Conservation (phyloP, 2,888 invertebrate genomes). For the Dyspetes luteomarginatus region DNA sequence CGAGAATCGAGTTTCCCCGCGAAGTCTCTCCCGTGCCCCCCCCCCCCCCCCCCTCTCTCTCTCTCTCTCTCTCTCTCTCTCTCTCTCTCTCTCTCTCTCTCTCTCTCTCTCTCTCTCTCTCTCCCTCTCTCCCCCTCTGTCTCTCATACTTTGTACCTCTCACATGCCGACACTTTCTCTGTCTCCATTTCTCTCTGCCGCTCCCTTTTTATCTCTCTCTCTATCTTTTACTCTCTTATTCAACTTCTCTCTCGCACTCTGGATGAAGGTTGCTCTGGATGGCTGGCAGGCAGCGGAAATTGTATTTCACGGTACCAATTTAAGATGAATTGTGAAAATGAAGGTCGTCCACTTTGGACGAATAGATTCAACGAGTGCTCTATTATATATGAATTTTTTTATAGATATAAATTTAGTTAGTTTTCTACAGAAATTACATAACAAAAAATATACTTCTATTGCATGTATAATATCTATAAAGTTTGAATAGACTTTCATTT, state of each 20-base stretch:
- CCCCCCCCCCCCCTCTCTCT: conserved; percentile 45
- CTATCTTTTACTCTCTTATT: conserved; percentile 40
- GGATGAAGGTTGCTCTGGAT: conserved; percentile 34
- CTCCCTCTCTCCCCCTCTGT: background rate
- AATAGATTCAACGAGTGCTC: conserved; percentile 57
- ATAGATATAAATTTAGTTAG: background rate
- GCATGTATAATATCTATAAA: too few relatives aligned
- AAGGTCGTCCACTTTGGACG: conserved; percentile 57
- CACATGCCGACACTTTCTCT: too few relatives aligned
- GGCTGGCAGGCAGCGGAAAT: conserved; percentile 70
- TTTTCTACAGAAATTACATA: too few relatives aligned
- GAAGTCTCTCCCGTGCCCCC: conserved; percentile 17
- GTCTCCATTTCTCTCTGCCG: conserved; percentile 38
- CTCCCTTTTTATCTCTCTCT: conserved; percentile 4
- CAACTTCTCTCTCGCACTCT: background rate
- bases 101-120: background rate
- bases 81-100: conserved; percentile 44
- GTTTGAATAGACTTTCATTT: too few relatives aligned
- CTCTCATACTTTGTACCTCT: too few relatives aligned
- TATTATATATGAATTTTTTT: background rate
- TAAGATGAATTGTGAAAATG: conserved; percentile 72
- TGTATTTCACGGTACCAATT: conserved; percentile 75
- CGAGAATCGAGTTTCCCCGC: conserved; percentile 53
- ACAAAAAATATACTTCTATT: too few relatives aligned
- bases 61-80: conserved; percentile 22